Evolutionary conservation across 2,888 invertebrate genomes (phyloP).

Genomic region (Stenichneumon culpator): DNA sequence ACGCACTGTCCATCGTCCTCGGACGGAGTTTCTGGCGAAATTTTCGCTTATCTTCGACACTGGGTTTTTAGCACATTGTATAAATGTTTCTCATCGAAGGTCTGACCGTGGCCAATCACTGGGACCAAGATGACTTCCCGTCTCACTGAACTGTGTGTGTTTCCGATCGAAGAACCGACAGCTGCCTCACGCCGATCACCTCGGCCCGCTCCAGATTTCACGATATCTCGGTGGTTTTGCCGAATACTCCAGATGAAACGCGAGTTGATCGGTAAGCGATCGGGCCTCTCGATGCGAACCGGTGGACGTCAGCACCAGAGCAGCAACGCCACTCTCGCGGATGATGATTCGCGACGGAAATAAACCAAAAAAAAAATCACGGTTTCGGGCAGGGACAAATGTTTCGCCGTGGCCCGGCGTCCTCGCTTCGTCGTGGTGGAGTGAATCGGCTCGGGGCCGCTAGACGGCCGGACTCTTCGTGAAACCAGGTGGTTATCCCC

Average conservation of each 20-base stretch:
- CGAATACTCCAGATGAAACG: not conserved
- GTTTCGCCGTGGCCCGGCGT: constrained; percentile 71
- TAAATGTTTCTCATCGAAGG: not conserved
- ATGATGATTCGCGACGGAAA: not conserved
- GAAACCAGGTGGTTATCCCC: constrained; percentile 79
- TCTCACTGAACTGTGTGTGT: constrained; percentile 4
- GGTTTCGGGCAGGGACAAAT: constrained; percentile 51
- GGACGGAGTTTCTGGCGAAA: not conserved
- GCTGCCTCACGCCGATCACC: not conserved
- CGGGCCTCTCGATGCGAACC: not conserved
- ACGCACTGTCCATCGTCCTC: not conserved
- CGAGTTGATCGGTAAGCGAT: not conserved
- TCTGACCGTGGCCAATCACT: constrained; percentile 27
- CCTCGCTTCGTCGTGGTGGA: constrained; percentile 76
- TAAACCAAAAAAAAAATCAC: constrained; percentile 63
- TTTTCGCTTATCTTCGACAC: constrained; percentile 35
- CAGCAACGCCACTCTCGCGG: constrained; percentile 2
- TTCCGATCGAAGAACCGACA: not conserved
- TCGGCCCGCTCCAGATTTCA: not conserved
- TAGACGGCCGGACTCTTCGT: constrained; percentile 69
- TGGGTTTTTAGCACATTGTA: constrained; percentile 32
- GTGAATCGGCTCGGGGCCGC: constrained; percentile 73
- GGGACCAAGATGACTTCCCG: constrained; percentile 12
- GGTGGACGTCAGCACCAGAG: not conserved
- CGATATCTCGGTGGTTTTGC: not conserved